phyloP scores from a whole-genome alignment of 2,113 vertebrate species.

The Paramisgurnus dabryanus region DNA sequence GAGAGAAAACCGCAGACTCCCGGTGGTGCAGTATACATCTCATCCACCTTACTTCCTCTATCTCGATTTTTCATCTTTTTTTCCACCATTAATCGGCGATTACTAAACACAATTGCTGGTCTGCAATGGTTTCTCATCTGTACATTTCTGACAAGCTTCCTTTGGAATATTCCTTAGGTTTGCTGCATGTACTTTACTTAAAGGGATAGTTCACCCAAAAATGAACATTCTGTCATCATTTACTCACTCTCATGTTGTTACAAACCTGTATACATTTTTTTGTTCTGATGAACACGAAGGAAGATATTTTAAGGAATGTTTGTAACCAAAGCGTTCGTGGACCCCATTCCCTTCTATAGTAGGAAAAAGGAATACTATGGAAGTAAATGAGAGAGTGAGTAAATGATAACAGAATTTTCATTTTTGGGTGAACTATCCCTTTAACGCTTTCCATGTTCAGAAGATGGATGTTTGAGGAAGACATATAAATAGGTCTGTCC shows the following conservation, averaged over 20 bases:
- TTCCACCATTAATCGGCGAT: background rate
- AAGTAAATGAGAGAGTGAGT: no score
- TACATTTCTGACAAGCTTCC: slow-evolving; percentile 21
- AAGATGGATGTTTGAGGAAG: background rate
- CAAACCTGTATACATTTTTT: no score
- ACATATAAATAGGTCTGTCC: no score
- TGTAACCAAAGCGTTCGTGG: no score
- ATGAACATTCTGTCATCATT: no score
- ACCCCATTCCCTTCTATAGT: no score
- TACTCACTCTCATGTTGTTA: no score
- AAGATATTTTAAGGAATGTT: no score
- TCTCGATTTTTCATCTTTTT: background rate
- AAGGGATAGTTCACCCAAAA: background rate
- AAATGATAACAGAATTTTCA: no score
- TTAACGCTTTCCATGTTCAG: background rate
- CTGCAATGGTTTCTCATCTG: slow-evolving; percentile 11
- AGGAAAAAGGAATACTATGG: no score
- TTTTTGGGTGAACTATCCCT: no score
- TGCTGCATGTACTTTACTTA: background rate
- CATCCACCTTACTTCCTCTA: background rate
- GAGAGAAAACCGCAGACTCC: slow-evolving; percentile 42
- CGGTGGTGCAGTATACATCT: slow-evolving; percentile 24
- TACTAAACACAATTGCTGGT: slow-evolving; percentile 13
- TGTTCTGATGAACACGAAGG: no score
- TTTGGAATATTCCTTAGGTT: background rate